Evolutionary conservation across 2,113 vertebrate genomes (phyloP), one percentile per base, ranked within the genome.

Genomic region (Nannospalax galili): DNA sequence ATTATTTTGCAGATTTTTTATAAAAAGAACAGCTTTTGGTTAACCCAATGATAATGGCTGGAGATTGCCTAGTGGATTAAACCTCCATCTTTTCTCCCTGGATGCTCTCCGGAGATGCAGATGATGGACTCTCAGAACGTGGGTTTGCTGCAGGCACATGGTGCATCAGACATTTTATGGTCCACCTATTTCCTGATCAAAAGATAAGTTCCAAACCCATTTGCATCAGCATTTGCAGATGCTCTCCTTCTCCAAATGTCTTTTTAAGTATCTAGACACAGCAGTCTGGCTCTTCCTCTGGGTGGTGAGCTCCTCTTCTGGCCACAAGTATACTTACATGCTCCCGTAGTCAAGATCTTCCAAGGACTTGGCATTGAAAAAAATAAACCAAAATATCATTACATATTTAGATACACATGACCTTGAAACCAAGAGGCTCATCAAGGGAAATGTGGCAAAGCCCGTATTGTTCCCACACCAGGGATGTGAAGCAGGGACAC

Each of bases 181-280:
- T 90, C 95, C 88, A 97, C 97, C 97, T 97, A 97, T 74, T 97
- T 97, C 97, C 96, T 97, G 96, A 97, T 93, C 73, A 78, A 88
- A 96, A 92, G 90, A 97, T 91, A 95, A 67, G 80, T 96, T 97
- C 96, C 97, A 97, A 97, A 92, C 30, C 93, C 95, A 97, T 96
- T 97, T 94, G 90, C 95, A 90, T 94, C 95, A 92, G 45, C 58
- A 52, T 93, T 97, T 94, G 94, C 97, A 97, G 95, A 97, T 97
- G 97, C 95, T 97, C 40, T 96, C 93, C 78, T 79, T 40, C 62
- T 96, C 95, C 96, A 97, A 97, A 97, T 97, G 96, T 74, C 92
- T 97, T 97, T 97, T 97, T 96, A 97, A 97, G 96, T 96, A 94
- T 95, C 91, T 73, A 93, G 73, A 94, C 96, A 70, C 96, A 97